Evolutionary conservation across 92 coral and sea anemone species (phyloP).

Genomic region (Paramuricea clavata): DNA sequence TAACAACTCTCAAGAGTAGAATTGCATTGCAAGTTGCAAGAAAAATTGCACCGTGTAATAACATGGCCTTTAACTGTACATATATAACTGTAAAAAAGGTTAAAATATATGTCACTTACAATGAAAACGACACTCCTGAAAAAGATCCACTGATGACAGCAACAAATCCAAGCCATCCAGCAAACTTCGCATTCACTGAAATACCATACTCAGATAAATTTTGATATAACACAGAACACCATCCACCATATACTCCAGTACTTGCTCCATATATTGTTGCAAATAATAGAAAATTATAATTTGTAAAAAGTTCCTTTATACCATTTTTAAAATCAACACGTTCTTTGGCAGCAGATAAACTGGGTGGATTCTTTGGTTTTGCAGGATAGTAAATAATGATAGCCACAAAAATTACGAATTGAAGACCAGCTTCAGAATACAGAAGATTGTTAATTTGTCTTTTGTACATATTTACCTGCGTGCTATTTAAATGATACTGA

Average conservation of each 20-base stretch:
- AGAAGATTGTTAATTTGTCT: slow-evolving; percentile 85
- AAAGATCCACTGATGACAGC: slow-evolving; percentile 85
- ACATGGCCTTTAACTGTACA: too few relatives aligned
- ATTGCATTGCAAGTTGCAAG: too few relatives aligned
- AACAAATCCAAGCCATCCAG: slow-evolving; percentile 98
- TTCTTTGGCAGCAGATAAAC: slow-evolving; percentile 84
- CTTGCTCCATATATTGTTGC: slow-evolving; percentile 81
- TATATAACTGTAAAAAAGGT: too few relatives aligned
- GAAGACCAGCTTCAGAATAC: slow-evolving; percentile 79
- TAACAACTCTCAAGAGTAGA: too few relatives aligned
- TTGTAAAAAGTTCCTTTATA: slow-evolving; percentile 77
- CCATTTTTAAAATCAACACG: slow-evolving; percentile 88
- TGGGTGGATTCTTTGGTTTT: slow-evolving; percentile 94
- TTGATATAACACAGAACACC: slow-evolving; percentile 96
- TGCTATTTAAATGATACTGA: background rate
- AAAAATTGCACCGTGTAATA: too few relatives aligned
- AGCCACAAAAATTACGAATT: slow-evolving; percentile 74
- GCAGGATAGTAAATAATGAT: slow-evolving; percentile 92
- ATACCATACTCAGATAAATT: slow-evolving; percentile 87
- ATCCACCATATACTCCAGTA: slow-evolving; percentile 95
- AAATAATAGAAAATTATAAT: slow-evolving; percentile 79
- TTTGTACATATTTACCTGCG: slow-evolving; percentile 23
- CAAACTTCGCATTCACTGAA: slow-evolving; percentile 82
- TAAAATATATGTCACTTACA: too few relatives aligned
- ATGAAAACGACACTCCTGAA: slow-evolving; percentile 84